Evolutionary conservation across 2,113 vertebrate genomes (phyloP), one percentile per base, ranked within the genome.

Genomic region (Pterocles burchelli): DNA sequence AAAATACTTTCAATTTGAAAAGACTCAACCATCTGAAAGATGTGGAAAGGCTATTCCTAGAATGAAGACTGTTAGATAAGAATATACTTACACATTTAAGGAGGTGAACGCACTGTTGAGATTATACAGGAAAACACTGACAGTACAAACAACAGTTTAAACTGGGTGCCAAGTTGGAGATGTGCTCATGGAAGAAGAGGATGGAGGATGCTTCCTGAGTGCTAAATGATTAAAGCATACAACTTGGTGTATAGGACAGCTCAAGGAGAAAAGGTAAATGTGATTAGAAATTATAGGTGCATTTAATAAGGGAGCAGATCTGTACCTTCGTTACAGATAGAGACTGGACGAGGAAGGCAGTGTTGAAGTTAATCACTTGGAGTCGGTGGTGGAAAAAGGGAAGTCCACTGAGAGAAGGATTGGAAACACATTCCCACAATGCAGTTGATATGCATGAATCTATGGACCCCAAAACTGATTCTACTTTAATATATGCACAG

Each of bases 41-140:
- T 68, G 63, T 68, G 80, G 63, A 95, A 91, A 85, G 68, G 55
- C 90, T 95, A 77, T 85, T 95, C 81, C 85, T 87, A 81, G 85
- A 91, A 73, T 11, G 31, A 87, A 91, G 81, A 81, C 54, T 89
- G 76, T 65, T 81, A 70, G 70, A 66, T 88, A 89, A 80, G 58
- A 93, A 93, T 84, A 87, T 54, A 62, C 59, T 86, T 95, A 73
- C 68, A 54, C 81, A 66, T 93, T 81, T 66, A 87, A 84, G 73
- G 73, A 95, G 67, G 80, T 89, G 92, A 96, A 93, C 55, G 84
- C 29, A 34, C 51, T 73, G 49, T 66, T 52, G 78, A 88, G 82
- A 75, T 71, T 83, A 66, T 68, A 85, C 4, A 14, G 78, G 71
- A 90, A 89, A 85, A 82, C 43, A 71, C 65, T 61, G n/a, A 62